Percentiles rank a stretch among this genome's conserved stretches.
Conservation (phyloP, 1,140 invertebrate species). For the Phortica variegata region DNA sequence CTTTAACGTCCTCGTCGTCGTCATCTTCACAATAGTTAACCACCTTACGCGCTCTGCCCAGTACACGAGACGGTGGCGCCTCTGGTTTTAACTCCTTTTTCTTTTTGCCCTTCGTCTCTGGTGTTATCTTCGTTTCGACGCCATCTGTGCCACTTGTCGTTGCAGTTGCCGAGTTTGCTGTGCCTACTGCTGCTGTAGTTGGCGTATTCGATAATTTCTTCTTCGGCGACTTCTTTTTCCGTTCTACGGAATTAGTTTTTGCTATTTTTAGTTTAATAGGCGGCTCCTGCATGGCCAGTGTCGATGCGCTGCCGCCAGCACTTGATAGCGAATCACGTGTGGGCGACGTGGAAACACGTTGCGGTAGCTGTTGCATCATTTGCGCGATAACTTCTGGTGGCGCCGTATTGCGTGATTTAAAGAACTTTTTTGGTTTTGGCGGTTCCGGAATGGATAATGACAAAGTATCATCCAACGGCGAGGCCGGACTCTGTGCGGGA, state of each 20-base stretch:
- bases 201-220: slow-evolving; percentile 23
- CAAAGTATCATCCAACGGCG: slow-evolving; percentile 59
- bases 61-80: slow-evolving; percentile 51
- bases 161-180: slow-evolving; percentile 11
- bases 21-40: slow-evolving; percentile 56
- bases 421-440: slow-evolving; percentile 84
- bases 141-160: slow-evolving; percentile 29
- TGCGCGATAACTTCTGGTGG: slow-evolving; percentile 59
- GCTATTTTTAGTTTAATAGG: slow-evolving; percentile 42
- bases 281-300: slow-evolving; percentile 30
- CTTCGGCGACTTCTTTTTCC: slow-evolving; percentile 51
- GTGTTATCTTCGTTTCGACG: slow-evolving; percentile 16
- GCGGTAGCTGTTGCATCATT: slow-evolving; percentile 61
- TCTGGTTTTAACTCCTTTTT: slow-evolving; percentile 55
- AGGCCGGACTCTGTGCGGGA: slow-evolving; percentile 63
- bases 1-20: slow-evolving; percentile 51
- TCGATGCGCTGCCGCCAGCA: slow-evolving; percentile 2
- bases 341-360: slow-evolving; percentile 56
- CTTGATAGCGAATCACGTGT: slow-evolving; percentile 39
- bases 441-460: slow-evolving; percentile 58
- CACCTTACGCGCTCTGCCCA: slow-evolving; percentile 43
- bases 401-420: slow-evolving; percentile 78
- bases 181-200: slow-evolving; percentile 5
- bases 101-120: slow-evolving; percentile 29
- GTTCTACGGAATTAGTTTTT: slow-evolving; percentile 59